Evolutionary conservation across 2,797 vertebrate species (phyloP), one percentile per base, ranked within the genome.

Genomic region (Cossypha caffra): DNA sequence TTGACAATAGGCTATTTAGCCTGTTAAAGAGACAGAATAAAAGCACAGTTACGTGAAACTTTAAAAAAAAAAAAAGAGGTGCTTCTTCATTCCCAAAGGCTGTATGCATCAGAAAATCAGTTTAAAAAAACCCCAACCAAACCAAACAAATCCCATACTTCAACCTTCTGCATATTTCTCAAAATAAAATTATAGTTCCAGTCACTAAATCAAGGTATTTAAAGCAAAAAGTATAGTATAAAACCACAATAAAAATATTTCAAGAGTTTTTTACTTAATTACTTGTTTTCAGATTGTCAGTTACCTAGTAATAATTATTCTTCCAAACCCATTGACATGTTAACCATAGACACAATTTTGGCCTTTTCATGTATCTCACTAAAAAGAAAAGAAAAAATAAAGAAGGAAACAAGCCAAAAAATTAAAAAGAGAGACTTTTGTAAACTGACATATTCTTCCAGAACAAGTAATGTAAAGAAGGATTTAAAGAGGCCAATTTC

Each of bases 401-500:
- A 24, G 10, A 29, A 25, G 2, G 1, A 75, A 50, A 28, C 47
- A 45, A 48, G 6, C 3, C 23, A 33, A 17, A 50, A 47, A 35
- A 13, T 6, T 72, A 38, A 33, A 52, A 69, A 35, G 11, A 48
- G 6, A 66, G 4, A 47, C 16, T 52, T 38, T 10, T 71, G 43
- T 47, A 66, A 84, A 81, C 17, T n/a, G 79, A 63, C 68, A 93
- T 57, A 73, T 75, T 92, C 88, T 90, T 88, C 35, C 42, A 26
- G 64, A 71, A 58, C 12, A 78, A 62, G 73, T 72, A 75, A 62
- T 37, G 26, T 54, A 74, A 74, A 88, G 29, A 61, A 86, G 33
- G 26, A 88, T 90, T 93, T 95, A 75, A 24, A 68, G 69, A 87
- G 77, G 58, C 75, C 77, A 85, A 42, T 78, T 79, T 85, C 69